Percentiles rank a stretch among this genome's conserved stretches.
phyloP scores from a whole-genome alignment of 2,113 vertebrate species.

The Arothron firmamentum region DNA sequence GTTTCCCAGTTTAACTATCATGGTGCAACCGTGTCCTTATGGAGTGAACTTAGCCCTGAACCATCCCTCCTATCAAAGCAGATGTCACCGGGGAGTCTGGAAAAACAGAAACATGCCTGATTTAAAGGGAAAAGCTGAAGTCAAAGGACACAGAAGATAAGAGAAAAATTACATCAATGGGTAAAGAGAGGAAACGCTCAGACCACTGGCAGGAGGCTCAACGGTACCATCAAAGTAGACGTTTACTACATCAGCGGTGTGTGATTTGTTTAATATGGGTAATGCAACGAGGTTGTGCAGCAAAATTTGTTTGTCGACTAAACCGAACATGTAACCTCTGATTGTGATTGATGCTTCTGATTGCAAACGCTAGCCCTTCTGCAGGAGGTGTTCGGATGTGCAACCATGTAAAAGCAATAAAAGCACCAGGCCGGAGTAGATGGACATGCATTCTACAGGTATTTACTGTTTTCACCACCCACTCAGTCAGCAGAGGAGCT shows the following conservation, averaged over 20 bases:
- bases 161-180: conserved; percentile 32
- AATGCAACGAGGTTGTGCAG: no score
- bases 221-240: no score
- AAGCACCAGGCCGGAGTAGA: background rate
- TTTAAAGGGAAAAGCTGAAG: background rate
- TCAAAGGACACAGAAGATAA: conserved; percentile 14
- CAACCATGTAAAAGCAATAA: background rate
- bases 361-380: background rate
- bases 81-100: conserved; percentile 16
- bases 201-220: background rate
- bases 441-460: no score
- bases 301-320: no score
- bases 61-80: conserved; percentile 27
- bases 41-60: conserved; percentile 20
- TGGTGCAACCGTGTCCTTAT: conserved; percentile 41
- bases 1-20: conserved; percentile 4
- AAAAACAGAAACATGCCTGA: conserved; percentile 3
- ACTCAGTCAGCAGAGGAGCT: conserved; percentile 14
- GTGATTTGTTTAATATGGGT: no score
- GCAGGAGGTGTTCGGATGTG: background rate
- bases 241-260: no score
- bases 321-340: no score
- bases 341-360: no score
- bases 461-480: background rate
- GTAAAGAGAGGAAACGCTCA: background rate